These are phyloP conservation scores for Chymomyza amoena DNA, from an alignment of 2,888 invertebrate species.

Conservation along the genomic window DNA sequence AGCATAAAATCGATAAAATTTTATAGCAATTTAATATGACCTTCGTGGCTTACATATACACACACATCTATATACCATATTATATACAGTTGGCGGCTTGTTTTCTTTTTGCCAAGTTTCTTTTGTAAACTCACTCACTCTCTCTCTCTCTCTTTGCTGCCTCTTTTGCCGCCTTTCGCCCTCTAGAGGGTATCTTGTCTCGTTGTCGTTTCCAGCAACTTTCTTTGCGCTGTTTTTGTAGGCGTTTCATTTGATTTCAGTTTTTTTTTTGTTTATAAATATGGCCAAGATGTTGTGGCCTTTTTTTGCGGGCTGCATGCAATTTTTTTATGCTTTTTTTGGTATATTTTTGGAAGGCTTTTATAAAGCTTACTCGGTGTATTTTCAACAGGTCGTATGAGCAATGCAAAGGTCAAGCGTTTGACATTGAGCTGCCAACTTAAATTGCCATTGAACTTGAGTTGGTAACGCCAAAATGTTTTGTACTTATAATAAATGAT, in stretches of 20 bases:
- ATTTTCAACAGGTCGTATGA: slow-evolving; percentile 60
- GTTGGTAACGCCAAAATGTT: neutral
- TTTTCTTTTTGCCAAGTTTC: slow-evolving; percentile 25
- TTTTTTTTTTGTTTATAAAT: slow-evolving; percentile 32
- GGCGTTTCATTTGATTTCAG: slow-evolving; percentile 39
- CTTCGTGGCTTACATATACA: slow-evolving; percentile 69
- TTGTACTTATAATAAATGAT: neutral
- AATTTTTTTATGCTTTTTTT: slow-evolving; percentile 4
- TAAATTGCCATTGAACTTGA: neutral
- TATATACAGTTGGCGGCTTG: slow-evolving; percentile 13
- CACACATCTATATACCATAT: slow-evolving; percentile 22
- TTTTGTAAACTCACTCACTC: slow-evolving; percentile 26
- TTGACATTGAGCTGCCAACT: slow-evolving; percentile 57
- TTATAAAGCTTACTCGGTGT: slow-evolving; percentile 8
- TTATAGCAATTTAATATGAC: slow-evolving; percentile 78
- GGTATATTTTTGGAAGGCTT: slow-evolving; percentile 10
- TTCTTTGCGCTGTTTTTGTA: slow-evolving; percentile 39
- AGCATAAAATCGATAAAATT: slow-evolving; percentile 76
- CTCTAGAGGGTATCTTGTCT: neutral
- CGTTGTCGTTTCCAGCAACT: neutral
- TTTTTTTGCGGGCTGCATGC: slow-evolving; percentile 43
- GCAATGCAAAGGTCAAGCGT: slow-evolving; percentile 47
- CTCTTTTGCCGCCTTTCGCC: neutral
- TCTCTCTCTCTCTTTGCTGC: slow-evolving; percentile 7
- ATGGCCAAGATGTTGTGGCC: slow-evolving; percentile 26